Base-by-base conservation (phyloP, 2,797 vertebrate species). In the Scomberomorus guttatus region DNA sequence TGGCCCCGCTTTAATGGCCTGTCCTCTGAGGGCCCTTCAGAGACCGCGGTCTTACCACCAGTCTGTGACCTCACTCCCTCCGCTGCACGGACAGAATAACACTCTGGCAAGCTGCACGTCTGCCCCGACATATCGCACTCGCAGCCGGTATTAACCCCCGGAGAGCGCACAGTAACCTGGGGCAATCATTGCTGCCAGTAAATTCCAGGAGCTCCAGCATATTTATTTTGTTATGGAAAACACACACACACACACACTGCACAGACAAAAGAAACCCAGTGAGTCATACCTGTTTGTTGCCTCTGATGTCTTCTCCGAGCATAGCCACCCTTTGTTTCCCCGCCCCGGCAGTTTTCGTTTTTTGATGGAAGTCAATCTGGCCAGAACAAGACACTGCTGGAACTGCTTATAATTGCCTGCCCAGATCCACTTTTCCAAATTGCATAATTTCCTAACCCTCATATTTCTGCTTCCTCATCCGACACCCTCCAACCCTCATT, bases 1-100 rank as follows among this genome's bases (percentile, higher is more conserved):
- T 86, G 84, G 85, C 87, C 85, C 71, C 48, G 56, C 87, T 90
- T 90, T 92, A 92, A 91, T 90, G 87, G 75, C 79, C 76, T 76
- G 70, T 88, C 91, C 89, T 90, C 88, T 20, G 82, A 84, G 81
- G 88, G 84, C 87, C 74, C 77, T 90, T 90, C 75, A 86, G 80
- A 90, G 87, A 84, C 82, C 34, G 8, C 14, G n/a, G 70, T 66
- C 85, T 81, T 71, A 75, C 66, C 80, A 71, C 80, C 85, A 75
- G 86, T 58, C 79, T 15, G 78, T 82, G 85, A 91, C 91, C 89
- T 91, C 89, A 71, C 90, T 85, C 78, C 81, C 74, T 72, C 67
- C 63, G 17, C 72, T 56, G 82, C 88, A 64, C 10, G 68, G 78
- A 55, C 79, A 76, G 73, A 77, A 75, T 80, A 82, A 84, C 77